Base-by-base conservation (phyloP, 2,113 vertebrate genomes). In the Carlito syrichta region DNA sequence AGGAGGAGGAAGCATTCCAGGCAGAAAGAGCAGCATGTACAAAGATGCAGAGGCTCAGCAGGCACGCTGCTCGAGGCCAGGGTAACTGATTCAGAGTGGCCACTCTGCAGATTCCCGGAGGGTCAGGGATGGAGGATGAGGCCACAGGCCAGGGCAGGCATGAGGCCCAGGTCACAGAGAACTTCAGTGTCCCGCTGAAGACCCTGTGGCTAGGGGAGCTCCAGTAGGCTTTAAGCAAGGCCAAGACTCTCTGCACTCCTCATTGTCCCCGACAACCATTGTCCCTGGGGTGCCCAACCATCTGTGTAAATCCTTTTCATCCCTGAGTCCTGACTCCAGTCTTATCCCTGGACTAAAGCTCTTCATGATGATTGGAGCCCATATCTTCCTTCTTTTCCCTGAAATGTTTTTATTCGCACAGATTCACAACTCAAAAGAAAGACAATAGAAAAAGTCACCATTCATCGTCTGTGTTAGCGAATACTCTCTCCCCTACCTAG, bases 151-250 rank as follows among this genome's bases (percentile, higher is more conserved):
- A 73, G 62, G 52, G n/a, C 50, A 48, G 50, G 30, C 19, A 5
- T 0, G 0, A 4, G 19, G 38, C 22, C 3, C n/a, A 4, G 2
- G 43, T 17, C 52, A 63, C 0, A 3, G 66, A 73, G 43, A 45
- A 10, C 78, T 79, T 54, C 19, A 8, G 25, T 25, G 35, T 62
- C 38, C 19, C 38, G 40, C 23, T 54, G 30, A 16, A 25, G n/a
- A 43, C 22, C 30, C 9, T 25, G 62, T 27, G 23, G 60, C 19
- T 68, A 86, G 82, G 60, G 23, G 54, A 66, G 40, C 40, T 86
- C 30, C 50, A 25, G 8, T 8, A 45, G 83, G 35, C 52, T 88
- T 63, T 23, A 38, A 90, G 23, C 16, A 27, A 17, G 1, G 30
- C 11, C 2, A 1, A 54, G 40, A 23, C n/a, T n/a, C n/a, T n/a